Base-by-base conservation (phyloP, 2,113 vertebrate species). In the Antennarius striatus region DNA sequence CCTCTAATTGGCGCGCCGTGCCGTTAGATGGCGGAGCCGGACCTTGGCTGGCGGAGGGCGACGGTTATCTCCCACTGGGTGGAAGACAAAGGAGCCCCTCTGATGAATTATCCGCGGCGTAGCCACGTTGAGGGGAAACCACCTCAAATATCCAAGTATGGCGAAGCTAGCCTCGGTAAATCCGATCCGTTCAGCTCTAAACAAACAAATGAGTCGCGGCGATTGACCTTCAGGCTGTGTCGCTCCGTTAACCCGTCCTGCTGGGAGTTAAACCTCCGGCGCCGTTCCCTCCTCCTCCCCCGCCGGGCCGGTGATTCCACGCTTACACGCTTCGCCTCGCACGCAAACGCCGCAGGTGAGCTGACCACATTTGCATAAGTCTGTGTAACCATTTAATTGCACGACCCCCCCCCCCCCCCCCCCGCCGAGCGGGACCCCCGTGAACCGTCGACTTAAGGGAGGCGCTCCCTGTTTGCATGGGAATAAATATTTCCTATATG, bases 141-240 rank as follows among this genome's bases (percentile, higher is more conserved):
- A 22, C 22, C 22, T 2, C 75, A 79, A 81, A 81, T 77, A 80
- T 66, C 79, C 72, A 60, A 72, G 75, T 70, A 59, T 79, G 82
- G 78, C 68, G 60, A 81, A 75, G 77, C 73, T 62, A 64, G 73
- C 58, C 79, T 78, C 64, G 68, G 72, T 69, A 63, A 62, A 79
- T 57, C 71, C 30, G 72, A 58, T 2, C 68, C 62, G 43, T 69
- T 84, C 82, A 75, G 67, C 79, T 71, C 73, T 76, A 77, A 86
- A 85, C 75, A 88, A 89, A 87, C 80, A 87, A 85, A 81, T 71
- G 63, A 80, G 66, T 71, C 36, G 6, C 66, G 68, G 69, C 70
- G 72, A 84, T 88, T 88, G 87, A 89, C 89, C 88, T 91, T 91
- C 82, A 86, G 70, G 79, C 66, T 81, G 63, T 58, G 72, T 86